These are phyloP conservation scores for Pomacea canaliculata DNA, from an alignment of 2,888 invertebrate genomes.

Conservation along the genomic window DNA sequence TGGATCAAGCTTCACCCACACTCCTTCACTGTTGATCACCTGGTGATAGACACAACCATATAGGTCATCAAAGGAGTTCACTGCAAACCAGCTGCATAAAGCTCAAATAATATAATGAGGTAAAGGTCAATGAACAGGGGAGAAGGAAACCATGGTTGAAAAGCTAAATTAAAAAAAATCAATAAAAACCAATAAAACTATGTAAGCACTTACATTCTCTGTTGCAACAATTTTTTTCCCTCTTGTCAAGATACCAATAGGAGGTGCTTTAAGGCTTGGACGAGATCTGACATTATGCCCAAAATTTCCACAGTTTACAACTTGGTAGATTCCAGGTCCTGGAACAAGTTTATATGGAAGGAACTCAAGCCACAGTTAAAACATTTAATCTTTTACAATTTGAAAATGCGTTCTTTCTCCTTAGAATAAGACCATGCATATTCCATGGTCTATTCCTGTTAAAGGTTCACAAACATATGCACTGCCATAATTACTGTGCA, in stretches of 20 bases:
- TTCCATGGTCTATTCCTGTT: too few species aligned
- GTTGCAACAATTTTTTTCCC: constrained; percentile 78
- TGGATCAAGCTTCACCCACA: constrained; percentile 90
- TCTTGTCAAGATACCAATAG: constrained; percentile 79
- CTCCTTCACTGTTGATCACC: constrained; percentile 94
- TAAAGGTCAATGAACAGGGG: too few species aligned
- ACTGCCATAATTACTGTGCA: not conserved
- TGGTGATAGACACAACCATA: constrained; percentile 61
- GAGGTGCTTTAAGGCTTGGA: constrained; percentile 79
- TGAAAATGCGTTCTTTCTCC: not conserved
- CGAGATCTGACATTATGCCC: constrained; percentile 81
- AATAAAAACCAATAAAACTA: not conserved
- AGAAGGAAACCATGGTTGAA: too few species aligned
- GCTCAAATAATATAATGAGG: too few species aligned
- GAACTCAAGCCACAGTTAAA: too few species aligned
- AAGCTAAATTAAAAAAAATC: too few species aligned
- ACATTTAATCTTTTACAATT: not conserved
- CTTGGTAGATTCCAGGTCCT: constrained; percentile 74
- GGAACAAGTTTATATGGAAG: constrained; percentile 3
- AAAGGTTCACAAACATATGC: not conserved
- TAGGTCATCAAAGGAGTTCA: not conserved
- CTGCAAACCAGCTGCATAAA: too few species aligned
- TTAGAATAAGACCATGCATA: not conserved
- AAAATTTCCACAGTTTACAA: constrained; percentile 82
- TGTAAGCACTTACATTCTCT: constrained; percentile 74